Percentiles rank a stretch among this genome's conserved stretches.
phyloP scores from a whole-genome alignment of 2,888 invertebrate genomes.

The Notodromas monacha region DNA sequence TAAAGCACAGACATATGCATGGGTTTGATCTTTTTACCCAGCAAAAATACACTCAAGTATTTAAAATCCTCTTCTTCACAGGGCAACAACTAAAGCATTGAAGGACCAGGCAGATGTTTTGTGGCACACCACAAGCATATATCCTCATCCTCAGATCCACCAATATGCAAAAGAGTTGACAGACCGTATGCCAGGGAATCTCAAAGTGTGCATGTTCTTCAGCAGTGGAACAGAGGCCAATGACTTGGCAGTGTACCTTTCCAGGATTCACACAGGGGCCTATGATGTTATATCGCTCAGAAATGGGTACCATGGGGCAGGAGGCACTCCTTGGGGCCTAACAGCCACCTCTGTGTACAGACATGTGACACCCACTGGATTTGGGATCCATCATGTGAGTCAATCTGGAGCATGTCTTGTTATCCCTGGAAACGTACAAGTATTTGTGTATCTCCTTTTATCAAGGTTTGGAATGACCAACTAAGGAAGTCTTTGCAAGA shows the following conservation, averaged over 20 bases:
- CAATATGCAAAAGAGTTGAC: slow-evolving; percentile 57
- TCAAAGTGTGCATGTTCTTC: slow-evolving; percentile 65
- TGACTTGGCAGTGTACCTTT: slow-evolving; percentile 60
- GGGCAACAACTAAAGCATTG: slow-evolving; percentile 36
- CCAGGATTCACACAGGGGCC: slow-evolving; percentile 49
- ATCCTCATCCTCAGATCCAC: slow-evolving; percentile 56
- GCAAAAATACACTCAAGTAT: no score
- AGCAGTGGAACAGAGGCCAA: slow-evolving; percentile 95
- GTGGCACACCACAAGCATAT: slow-evolving; percentile 76
- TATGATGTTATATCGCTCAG: slow-evolving; percentile 53
- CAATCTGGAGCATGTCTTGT: no score
- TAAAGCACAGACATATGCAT: no score
- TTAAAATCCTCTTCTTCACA: no score
- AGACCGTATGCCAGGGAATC: slow-evolving; percentile 42
- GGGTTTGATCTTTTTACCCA: no score
- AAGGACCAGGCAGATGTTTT: slow-evolving; percentile 41
- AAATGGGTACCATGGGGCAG: slow-evolving; percentile 73
- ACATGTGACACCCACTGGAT: slow-evolving; percentile 31
- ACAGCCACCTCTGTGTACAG: slow-evolving; percentile 49
- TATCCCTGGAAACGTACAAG: no score
- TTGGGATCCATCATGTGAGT: slow-evolving; percentile 45
- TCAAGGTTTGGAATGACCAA: no score
- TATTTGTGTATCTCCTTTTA: slow-evolving; percentile 1
- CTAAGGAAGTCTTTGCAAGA: no score
- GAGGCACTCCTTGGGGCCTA: slow-evolving; percentile 42